These are phyloP conservation scores for Alaudala cheleensis DNA, from an alignment of 2,113 vertebrate species.

Conservation along the genomic window DNA sequence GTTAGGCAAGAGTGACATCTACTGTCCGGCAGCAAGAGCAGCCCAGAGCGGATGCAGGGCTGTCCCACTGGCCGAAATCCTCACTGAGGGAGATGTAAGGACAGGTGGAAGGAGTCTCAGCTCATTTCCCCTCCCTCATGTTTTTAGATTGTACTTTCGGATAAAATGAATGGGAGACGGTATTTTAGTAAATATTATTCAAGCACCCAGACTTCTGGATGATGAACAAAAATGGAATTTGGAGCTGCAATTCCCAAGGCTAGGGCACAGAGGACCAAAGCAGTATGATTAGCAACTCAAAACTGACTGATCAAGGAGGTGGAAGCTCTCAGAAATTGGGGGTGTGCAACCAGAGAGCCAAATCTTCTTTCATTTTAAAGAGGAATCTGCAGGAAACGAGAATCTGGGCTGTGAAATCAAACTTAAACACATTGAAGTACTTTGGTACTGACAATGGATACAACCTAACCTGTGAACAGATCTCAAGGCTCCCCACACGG, in stretches of 20 bases:
- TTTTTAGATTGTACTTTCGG: neutral
- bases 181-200: neutral
- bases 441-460: neutral
- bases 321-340: neutral
- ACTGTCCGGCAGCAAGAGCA: neutral
- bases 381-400: neutral
- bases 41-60: accelerated
- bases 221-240: neutral
- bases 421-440: neutral
- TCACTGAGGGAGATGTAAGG: accelerated
- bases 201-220: neutral
- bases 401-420: neutral
- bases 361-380: neutral
- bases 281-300: neutral
- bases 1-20: slow-evolving; percentile 54
- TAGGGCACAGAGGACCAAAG: neutral
- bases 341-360: neutral
- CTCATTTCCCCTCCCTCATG: neutral
- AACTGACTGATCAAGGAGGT: neutral
- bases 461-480: neutral
- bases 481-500: neutral
- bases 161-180: neutral
- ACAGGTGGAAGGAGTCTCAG: too few relatives aligned
- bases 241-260: neutral
- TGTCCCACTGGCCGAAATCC: accelerated